These are phyloP conservation scores for Phengaris alcon DNA, from an alignment of 2,888 invertebrate species.

Conservation along the genomic window DNA sequence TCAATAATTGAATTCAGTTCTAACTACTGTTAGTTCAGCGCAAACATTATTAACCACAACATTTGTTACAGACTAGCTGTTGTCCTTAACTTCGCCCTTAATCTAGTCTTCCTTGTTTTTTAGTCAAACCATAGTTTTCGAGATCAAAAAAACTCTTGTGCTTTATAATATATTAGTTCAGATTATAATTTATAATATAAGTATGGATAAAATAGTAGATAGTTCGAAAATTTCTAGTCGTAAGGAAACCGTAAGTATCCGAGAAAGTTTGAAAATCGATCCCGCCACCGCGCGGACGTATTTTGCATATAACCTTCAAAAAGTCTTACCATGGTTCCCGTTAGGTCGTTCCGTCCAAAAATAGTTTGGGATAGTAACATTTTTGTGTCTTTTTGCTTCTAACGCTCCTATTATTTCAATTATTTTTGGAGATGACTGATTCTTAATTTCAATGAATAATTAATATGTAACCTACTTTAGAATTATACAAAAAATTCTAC, in stretches of 20 bases:
- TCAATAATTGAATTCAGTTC: slow-evolving; percentile 13
- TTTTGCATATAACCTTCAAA: slow-evolving; percentile 27
- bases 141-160: too few species aligned
- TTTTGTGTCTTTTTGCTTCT: neutral
- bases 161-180: too few species aligned
- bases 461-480: neutral
- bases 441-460: neutral
- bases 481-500: neutral
- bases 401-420: neutral
- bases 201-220: neutral
- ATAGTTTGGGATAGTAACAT: neutral
- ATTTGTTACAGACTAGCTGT: slow-evolving; percentile 5
- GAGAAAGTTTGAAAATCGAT: slow-evolving; percentile 26
- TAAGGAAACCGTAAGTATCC: slow-evolving; percentile 29
- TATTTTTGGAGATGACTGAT: neutral
- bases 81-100: neutral
- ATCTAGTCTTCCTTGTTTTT: neutral
- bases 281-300: slow-evolving; percentile 12
- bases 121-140: neutral
- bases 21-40: slow-evolving; percentile 9
- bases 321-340: slow-evolving; percentile 25
- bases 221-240: slow-evolving; percentile 12
- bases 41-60: slow-evolving; percentile 17
- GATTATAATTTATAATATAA: neutral
- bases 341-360: slow-evolving; percentile 17